Evolutionary conservation across 2,888 invertebrate genomes (phyloP), one percentile per base, ranked within the genome.

Genomic region (Dicyrtomina minuta): DNA sequence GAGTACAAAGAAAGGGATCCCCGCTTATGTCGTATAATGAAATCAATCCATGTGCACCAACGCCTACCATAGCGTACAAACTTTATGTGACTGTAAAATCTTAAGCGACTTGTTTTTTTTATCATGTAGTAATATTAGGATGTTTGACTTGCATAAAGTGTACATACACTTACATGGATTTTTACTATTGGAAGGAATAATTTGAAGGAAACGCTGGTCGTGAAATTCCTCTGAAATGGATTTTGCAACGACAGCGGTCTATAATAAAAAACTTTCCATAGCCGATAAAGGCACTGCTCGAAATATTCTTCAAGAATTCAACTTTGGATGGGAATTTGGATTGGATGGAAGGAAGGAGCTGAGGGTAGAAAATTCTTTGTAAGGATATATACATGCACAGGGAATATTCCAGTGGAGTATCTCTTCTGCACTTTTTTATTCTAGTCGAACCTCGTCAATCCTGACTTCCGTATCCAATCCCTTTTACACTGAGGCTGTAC

Each of bases 221-320:
- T 55, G 43, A 44, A 60, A 60, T 60, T 60, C 60, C 60, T 10
- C n/a, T 44, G 60, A 60, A 60, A 60, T 60, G 43, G 60, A 44
- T 60, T 60, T 60, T 44, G 44, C 43, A 60, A 60, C 60, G 60
- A 60, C 26, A 20, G 15, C n/a, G 24, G 13, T 44, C 58, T 33
- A 60, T 41, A 60, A 60, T n/a, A n/a, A n/a, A n/a, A 60, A 60
- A 60, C 44, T 60, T 60, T 43, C n/a, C n/a, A n/a, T n/a, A n/a
- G n/a, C 44, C 39, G 58, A 58, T 58, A 58, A 58, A 58, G 58
- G n/a, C 33, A 20, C 41, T 39, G 58, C 3, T 17, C 27, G 22
- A 56, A 58, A 58, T 58, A 58, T 58, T 58, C 33, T 58, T 58
- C 58, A 58, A 58, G 58, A 58, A 58, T 58, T 58, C n/a, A 58